Evolutionary conservation across 2,797 vertebrate genomes (phyloP), one percentile per base, ranked within the genome.

Genomic region (Crypturellus tataupa): DNA sequence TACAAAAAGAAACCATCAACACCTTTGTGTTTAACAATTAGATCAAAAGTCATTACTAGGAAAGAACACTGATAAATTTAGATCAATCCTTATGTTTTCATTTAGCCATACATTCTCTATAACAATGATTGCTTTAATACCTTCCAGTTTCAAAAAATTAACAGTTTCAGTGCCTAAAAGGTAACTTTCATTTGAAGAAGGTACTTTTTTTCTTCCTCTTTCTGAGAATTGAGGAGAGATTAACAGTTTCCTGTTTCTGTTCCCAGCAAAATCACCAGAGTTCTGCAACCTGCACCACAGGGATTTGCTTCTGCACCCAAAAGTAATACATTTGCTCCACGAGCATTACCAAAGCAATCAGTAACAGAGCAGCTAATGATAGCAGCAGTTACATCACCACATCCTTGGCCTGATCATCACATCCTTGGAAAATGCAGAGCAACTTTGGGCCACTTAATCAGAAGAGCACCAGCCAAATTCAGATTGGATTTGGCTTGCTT

Each of bases 121-220:
- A 53, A 12, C 44, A 33, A 12, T 40, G n/a, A 44, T 21, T 81
- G 70, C 56, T 86, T 12, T 44, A 58, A 27, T 21, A 76, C 24
- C 76, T 90, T 64, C 73, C 77, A 84, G 60, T 44, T 25, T 68
- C 63, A 19, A 51, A 76, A 55, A 81, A 21, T 49, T 76, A 83
- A 17, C 63, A 39, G 70, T 91, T 92, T 87, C 85, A 80, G 21
- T 58, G 71, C 75, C 85, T 71, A 89, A 58, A 35, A 93, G 71
- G 88, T 58, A 96, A 93, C 37, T 46, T 92, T 86, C 47, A 90
- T 68, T 71, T 90, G 47, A 72, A 47, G 47, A 95, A 68, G 9
- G 20, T 4, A 60, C 4, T 19, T 25, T 51, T 19, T 25, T 51
- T 39, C 6, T 12, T 51, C 17, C 16, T 8, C 33, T 35, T 69